Percentiles rank a stretch among this genome's conserved stretches.
These are phyloP conservation scores for Ctenicera cuprea DNA, from an alignment of 2,888 invertebrate species.

Conservation along the genomic window DNA sequence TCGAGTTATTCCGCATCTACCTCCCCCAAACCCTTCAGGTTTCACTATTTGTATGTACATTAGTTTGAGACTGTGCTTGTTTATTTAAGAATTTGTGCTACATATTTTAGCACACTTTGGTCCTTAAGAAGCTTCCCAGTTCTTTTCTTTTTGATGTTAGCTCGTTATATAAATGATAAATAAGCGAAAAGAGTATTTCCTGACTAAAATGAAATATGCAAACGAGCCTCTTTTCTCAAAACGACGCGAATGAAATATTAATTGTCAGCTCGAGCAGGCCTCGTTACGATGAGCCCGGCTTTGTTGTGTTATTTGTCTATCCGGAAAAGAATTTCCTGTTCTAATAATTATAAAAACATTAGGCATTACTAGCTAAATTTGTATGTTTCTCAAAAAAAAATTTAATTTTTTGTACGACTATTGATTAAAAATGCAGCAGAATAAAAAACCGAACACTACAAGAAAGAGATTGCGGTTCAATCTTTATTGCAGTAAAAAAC, in stretches of 20 bases:
- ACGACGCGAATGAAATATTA: slow-evolving; percentile 43
- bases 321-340: slow-evolving; percentile 6
- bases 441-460: too few species aligned
- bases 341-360: slow-evolving; percentile 11
- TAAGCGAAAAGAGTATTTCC: slow-evolving; percentile 30
- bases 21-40: slow-evolving; percentile 4
- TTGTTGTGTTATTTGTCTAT: slow-evolving; percentile 30
- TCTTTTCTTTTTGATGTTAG: neutral
- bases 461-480: too few species aligned
- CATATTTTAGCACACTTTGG: slow-evolving; percentile 5
- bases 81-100: neutral
- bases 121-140: neutral
- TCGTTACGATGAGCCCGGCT: slow-evolving; percentile 27
- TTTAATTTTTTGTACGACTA: too few species aligned
- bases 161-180: slow-evolving; percentile 34
- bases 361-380: neutral
- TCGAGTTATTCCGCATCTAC: slow-evolving; percentile 1
- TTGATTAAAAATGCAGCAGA: too few species aligned
- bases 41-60: neutral
- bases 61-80: neutral
- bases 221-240: slow-evolving; percentile 38
- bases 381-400: neutral
- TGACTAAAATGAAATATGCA: slow-evolving; percentile 43
- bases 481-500: too few species aligned
- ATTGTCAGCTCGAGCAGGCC: slow-evolving; percentile 35